phyloP scores from a whole-genome alignment of 2,797 vertebrate species.

The Buphagus erythrorhynchus region DNA sequence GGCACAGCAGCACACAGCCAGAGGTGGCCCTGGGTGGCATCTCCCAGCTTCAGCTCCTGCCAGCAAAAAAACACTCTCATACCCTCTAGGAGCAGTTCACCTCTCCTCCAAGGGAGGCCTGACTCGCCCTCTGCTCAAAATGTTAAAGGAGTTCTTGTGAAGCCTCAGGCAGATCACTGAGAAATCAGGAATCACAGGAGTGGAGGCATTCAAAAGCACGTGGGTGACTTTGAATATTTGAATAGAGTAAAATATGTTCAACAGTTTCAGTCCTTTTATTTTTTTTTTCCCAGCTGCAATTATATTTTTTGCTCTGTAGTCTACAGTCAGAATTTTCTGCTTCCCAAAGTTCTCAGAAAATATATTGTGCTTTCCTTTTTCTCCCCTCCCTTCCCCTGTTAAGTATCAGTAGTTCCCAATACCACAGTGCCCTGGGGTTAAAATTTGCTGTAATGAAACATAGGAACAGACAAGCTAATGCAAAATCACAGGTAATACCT shows the following conservation, averaged over 20 bases:
- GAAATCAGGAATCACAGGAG: neutral
- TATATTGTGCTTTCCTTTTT: neutral
- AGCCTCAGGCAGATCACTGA: neutral
- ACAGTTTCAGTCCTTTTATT: neutral
- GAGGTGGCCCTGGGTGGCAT: neutral
- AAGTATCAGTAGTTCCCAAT: neutral
- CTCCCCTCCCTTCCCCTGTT: neutral
- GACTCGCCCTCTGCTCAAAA: neutral
- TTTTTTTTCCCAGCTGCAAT: neutral
- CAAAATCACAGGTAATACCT: neutral
- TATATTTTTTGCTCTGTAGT: neutral
- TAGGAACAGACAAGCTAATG: neutral
- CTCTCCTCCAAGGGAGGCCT: neutral
- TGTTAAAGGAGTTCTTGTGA: neutral
- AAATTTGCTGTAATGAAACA: neutral
- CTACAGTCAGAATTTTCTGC: neutral
- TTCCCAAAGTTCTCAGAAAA: neutral
- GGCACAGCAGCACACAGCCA: neutral
- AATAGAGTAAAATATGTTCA: neutral
- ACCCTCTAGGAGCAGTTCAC: neutral
- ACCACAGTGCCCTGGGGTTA: neutral
- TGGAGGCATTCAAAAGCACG: neutral
- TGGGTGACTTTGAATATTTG: neutral
- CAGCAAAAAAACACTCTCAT: neutral
- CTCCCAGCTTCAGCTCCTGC: neutral